Base-by-base conservation (phyloP, 2,888 invertebrate species). In the Julus scandinavius region DNA sequence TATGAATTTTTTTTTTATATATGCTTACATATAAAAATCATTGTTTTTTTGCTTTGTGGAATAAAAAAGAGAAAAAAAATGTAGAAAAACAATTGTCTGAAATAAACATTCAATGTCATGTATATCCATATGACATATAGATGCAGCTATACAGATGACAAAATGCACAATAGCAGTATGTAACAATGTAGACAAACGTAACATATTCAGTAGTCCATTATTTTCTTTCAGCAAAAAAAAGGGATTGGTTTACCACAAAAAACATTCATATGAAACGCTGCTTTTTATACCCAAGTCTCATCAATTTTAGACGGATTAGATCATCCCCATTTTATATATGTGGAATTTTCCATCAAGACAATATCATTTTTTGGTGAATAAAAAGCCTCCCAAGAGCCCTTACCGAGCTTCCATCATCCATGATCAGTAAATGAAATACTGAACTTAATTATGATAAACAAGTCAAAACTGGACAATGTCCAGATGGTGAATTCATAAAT, bases 401-500 rank as follows among this genome's bases (percentile, higher is more conserved):
- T 72, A 29, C 29, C 11, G 29, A 29, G 29, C 29, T 29, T 29
- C 29, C 29, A 13, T 72, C 13, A 11, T 11, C 72, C 72, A 72
- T 29, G 63, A 63, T n/a, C 63, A 45, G 72, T 5, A 72, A 72
- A 72, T 72, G 7, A 29, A 72, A 29, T 29, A 9, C 72, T 72
- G 13, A 29, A 11, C 72, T 29, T 29, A 29, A 72, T 72, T 72
- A 72, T 29, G 72, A 72, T 29, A 72, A 72, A 72, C 20, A 72
- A 29, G 20, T 63, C 63, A 63, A 72, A 72, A 72, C 72, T 72
- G 72, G 29, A 72, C 72, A 72, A 11, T 72, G 72, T 72, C 72
- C 72, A 72, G 72, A 72, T 72, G 72, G 72, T 29, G 72, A 72
- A 72, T 29, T 72, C 72, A 72, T 72, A 29, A 72, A 63, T 7